Evolutionary conservation across 1,140 invertebrate genomes (phyloP).

Genomic region (Eupristina koningsbergeri): DNA sequence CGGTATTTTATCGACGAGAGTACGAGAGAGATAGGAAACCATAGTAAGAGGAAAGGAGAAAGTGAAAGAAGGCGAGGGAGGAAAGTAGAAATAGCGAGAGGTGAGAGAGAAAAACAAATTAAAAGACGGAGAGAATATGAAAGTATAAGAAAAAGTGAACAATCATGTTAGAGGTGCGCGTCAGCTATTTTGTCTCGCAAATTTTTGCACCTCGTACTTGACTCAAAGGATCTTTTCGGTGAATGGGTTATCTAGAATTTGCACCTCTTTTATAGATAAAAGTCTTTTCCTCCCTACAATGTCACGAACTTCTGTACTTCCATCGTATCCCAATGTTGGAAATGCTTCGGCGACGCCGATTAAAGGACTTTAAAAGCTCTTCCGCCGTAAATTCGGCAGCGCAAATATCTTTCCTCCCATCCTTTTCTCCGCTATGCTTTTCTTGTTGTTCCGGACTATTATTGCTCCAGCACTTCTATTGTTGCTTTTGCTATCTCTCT

Average conservation of each 20-base stretch:
- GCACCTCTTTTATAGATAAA: conserved; percentile 39
- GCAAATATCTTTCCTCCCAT: conserved; percentile 20
- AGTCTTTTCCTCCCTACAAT: conserved; percentile 35
- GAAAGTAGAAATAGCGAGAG: not conserved
- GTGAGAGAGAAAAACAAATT: no score
- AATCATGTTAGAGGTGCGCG: not conserved
- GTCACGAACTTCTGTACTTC: conserved; percentile 23
- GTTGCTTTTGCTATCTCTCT: not conserved
- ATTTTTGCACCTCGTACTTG: conserved; percentile 1
- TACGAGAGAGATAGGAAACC: not conserved
- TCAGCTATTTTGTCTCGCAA: conserved; percentile 19
- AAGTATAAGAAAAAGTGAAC: not conserved
- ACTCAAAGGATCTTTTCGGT: conserved; percentile 15
- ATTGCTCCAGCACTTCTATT: not conserved
- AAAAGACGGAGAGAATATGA: not conserved
- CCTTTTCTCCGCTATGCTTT: not conserved
- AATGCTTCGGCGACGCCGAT: conserved; percentile 26
- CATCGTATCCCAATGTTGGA: not conserved
- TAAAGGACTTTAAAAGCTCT: conserved; percentile 44
- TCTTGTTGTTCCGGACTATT: not conserved
- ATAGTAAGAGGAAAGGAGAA: not conserved
- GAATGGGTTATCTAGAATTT: conserved; percentile 40
- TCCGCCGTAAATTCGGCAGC: not conserved
- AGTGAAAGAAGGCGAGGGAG: not conserved
- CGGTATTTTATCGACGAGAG: conserved; percentile 20